Evolutionary conservation across 1,140 invertebrate species (phyloP), one percentile per base, ranked within the genome.

Genomic region (Zaprionus gabonicus): DNA sequence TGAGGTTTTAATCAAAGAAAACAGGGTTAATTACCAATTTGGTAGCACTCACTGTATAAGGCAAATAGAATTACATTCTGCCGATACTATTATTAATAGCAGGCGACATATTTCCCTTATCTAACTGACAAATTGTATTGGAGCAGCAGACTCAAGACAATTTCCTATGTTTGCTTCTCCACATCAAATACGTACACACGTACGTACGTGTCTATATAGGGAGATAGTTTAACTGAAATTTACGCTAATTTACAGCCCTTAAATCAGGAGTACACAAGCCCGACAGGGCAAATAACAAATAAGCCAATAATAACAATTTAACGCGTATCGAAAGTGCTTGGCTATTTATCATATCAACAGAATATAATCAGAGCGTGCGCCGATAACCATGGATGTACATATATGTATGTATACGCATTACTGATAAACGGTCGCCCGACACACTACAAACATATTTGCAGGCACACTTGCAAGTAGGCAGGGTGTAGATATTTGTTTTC

Each of bases 261-360:
- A 57, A 65, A 76, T 71, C 68, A 60, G 17, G 12, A 36, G 20
- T 1, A 3, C 20, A 25, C 46, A 7, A 34, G 15, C 34, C n/a
- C 62, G 36, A 10, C 20, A 13, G 23, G 44, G 44, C 44, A 75
- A 80, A 80, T 44, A 66, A 75, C 64, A 80, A 87, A 73, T 90
- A 81, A 83, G 71, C 78, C 85, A 88, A 88, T 88, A 88, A 87
- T 84, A 88, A 75, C 77, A 70, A 81, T 84, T 87, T 72, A 88
- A 81, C 74, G 78, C 28, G 64, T 71, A 87, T 76, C 62, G 67
- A 72, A 76, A 73, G 58, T 66, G 57, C 64, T 65, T 53, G 67
- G 34, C 49, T 46, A 38, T 58, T 83, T 87, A 87, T 87, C 83
- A 88, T 71, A 76, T 71, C 68, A 76, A 63, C 59, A 59, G 36